phyloP scores from a whole-genome alignment of 1,140 invertebrate species.

The Maniola jurtina region DNA sequence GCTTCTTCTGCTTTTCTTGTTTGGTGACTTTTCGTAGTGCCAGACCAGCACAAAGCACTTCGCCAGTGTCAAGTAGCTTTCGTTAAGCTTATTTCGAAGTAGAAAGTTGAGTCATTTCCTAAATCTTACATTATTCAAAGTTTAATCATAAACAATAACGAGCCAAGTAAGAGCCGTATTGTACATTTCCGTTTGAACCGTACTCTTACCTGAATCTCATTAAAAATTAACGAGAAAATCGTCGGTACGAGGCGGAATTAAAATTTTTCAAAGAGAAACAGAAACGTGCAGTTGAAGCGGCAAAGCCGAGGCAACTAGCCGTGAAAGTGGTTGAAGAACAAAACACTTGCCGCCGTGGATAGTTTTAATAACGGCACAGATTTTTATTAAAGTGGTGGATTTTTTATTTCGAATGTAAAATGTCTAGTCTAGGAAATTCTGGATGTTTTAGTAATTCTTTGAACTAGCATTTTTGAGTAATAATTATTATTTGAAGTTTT shows the following conservation, averaged over 20 bases:
- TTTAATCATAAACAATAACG: too few species aligned
- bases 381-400: background rate
- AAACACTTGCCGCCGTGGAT: constrained; percentile 21
- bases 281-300: constrained; percentile 18
- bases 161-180: background rate
- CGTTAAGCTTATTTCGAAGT: too few species aligned
- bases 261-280: constrained; percentile 13
- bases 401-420: constrained; percentile 1
- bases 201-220: constrained; percentile 7
- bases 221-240: constrained; percentile 16
- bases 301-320: constrained; percentile 21
- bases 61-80: too few species aligned
- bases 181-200: constrained; percentile 2
- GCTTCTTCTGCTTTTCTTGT: too few species aligned
- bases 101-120: too few species aligned
- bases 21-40: too few species aligned
- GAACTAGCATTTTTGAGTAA: background rate
- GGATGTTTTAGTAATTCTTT: background rate
- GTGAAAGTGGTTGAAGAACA: constrained; percentile 27
- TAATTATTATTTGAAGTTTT: too few species aligned
- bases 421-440: background rate
- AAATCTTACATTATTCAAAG: too few species aligned
- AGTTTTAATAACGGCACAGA: constrained; percentile 8
- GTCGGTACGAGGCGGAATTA: constrained; percentile 10
- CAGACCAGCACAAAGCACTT: too few species aligned